phyloP scores from a whole-genome alignment of 2,797 vertebrate genomes.

The Eupleurogrammus muticus region DNA sequence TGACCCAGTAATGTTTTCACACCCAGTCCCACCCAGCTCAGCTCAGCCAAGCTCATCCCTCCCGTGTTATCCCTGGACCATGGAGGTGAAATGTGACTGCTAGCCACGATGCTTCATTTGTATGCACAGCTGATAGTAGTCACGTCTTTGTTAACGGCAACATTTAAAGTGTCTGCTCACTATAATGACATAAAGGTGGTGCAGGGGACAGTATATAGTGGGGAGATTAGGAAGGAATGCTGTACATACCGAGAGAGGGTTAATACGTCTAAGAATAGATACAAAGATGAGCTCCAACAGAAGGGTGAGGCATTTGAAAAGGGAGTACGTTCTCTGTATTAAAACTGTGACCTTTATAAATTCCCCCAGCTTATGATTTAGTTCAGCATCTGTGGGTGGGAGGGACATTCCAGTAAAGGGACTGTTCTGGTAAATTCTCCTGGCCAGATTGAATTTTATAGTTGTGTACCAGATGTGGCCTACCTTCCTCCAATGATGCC shows the following conservation, averaged over 20 bases:
- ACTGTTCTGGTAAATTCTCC: slow-evolving; percentile 52
- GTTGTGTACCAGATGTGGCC: slow-evolving; percentile 66
- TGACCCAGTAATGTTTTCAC: not conserved
- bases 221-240: slow-evolving; percentile 34
- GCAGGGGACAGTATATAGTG: slow-evolving; percentile 42
- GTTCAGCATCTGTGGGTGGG: slow-evolving; percentile 46
- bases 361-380: slow-evolving; percentile 51
- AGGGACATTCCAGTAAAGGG: slow-evolving; percentile 58
- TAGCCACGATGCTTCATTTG: slow-evolving; percentile 55
- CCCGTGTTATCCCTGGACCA: slow-evolving; percentile 26
- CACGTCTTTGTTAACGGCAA: slow-evolving; percentile 52
- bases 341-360: slow-evolving; percentile 63
- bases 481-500: slow-evolving; percentile 53
- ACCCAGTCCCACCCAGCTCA: slow-evolving; percentile 39
- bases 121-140: slow-evolving; percentile 63
- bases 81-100: slow-evolving; percentile 37
- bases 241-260: slow-evolving; percentile 55
- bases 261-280: slow-evolving; percentile 59
- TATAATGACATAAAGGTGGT: slow-evolving; percentile 56
- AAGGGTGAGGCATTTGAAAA: slow-evolving; percentile 63
- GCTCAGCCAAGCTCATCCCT: slow-evolving; percentile 21
- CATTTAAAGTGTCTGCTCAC: slow-evolving; percentile 34
- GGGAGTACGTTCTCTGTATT: slow-evolving; percentile 62
- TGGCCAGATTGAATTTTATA: slow-evolving; percentile 38
- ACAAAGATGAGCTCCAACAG: slow-evolving; percentile 58